Conservation (phyloP, 2,888 invertebrate species). For the Ichneumoninae sp. region DNA sequence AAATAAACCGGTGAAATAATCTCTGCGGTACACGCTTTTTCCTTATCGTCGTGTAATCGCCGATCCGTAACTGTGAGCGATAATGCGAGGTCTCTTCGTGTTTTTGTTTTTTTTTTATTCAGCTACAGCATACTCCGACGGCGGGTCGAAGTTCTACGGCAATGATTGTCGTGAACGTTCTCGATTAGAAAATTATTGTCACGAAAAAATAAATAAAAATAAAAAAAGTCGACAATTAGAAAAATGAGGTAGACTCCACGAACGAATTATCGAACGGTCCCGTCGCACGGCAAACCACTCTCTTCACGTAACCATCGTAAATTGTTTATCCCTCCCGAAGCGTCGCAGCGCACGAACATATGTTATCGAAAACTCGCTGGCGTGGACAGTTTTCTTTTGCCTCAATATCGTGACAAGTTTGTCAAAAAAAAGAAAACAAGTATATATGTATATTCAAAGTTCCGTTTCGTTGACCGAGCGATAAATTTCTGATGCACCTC, state of each 20-base stretch:
- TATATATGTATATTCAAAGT: background rate
- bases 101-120: conserved; percentile 16
- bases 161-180: background rate
- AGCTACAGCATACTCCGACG: background rate
- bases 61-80: conserved; percentile 9
- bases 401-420: background rate
- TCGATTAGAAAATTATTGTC: background rate
- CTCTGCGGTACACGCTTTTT: background rate
- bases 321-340: conserved; percentile 10
- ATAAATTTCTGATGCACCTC: background rate
- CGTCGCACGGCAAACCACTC: background rate
- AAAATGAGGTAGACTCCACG: background rate
- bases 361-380: background rate
- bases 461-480: background rate
- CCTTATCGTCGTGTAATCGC: conserved; percentile 27
- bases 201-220: background rate
- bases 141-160: background rate
- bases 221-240: background rate
- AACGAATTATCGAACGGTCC: background rate
- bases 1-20: background rate
- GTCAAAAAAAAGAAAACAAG: background rate
- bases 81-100: conserved; percentile 2
- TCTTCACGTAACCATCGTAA: conserved; percentile 28
- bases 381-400: background rate
- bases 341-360: background rate